These are phyloP conservation scores for Dicerorhinus sumatrensis DNA, from an alignment of 2,113 vertebrate genomes.

Conservation along the genomic window DNA sequence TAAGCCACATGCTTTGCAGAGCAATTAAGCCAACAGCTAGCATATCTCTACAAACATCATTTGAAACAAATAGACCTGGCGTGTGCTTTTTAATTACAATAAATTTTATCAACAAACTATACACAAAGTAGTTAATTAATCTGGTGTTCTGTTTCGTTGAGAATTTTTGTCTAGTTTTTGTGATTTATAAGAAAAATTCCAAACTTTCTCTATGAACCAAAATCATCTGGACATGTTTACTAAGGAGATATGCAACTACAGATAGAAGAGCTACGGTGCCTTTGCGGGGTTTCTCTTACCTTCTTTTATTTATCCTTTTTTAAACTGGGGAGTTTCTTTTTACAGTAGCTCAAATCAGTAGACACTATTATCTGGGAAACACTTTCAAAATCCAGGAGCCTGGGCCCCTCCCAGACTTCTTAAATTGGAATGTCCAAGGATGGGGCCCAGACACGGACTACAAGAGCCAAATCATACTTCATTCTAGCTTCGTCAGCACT, in stretches of 20 bases:
- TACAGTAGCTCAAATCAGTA: background rate
- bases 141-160: background rate
- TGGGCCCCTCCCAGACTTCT: background rate
- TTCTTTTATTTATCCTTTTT: background rate
- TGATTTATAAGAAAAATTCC: conserved; percentile 6
- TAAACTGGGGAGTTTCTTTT: background rate
- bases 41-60: background rate
- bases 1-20: conserved; percentile 44
- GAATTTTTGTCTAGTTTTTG: background rate
- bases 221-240: background rate
- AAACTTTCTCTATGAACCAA: background rate
- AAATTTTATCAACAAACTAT: conserved; percentile 45
- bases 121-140: conserved; percentile 57
- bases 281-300: background rate
- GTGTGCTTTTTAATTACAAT: conserved; percentile 25
- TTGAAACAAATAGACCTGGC: conserved; percentile 29
- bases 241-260: background rate
- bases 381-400: background rate
- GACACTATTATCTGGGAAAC: background rate
- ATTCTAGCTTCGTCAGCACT: background rate
- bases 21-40: background rate
- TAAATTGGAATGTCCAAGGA: background rate
- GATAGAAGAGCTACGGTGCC: background rate
- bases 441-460: background rate
- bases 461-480: background rate